Percentiles rank a stretch among this genome's conserved stretches.
phyloP scores from a whole-genome alignment of 2,797 vertebrate genomes.

The Pteropus rufus region DNA sequence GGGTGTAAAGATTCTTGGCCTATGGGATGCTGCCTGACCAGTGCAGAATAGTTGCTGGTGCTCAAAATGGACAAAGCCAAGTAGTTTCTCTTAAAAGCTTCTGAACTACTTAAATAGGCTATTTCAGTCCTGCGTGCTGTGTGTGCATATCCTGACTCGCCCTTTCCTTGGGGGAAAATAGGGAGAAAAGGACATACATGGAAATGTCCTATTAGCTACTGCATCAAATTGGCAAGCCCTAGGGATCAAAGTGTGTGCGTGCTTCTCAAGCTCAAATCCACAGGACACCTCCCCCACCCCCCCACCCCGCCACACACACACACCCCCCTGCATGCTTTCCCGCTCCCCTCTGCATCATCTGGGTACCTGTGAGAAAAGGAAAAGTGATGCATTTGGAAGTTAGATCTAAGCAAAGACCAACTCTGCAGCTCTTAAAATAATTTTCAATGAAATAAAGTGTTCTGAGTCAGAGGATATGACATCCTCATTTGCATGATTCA shows the following conservation, averaged over 20 bases:
- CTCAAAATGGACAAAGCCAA: neutral
- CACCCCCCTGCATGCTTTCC: neutral
- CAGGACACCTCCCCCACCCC: too few species aligned
- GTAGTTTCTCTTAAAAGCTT: neutral
- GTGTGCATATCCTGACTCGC: constrained; percentile 66
- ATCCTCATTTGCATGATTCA: constrained; percentile 72
- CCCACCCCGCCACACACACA: too few species aligned
- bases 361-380: neutral
- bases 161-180: constrained; percentile 63
- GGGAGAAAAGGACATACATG: constrained; percentile 47
- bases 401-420: constrained; percentile 7
- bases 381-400: constrained; percentile 9
- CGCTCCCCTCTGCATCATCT: neutral
- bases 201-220: constrained; percentile 42
- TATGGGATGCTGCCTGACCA: neutral
- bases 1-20: neutral
- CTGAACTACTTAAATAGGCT: constrained; percentile 38
- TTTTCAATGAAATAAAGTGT: constrained; percentile 57
- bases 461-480: constrained; percentile 74
- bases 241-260: neutral
- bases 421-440: constrained; percentile 65
- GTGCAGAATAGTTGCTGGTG: neutral
- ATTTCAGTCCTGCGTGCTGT: constrained; percentile 34
- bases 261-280: too few species aligned
- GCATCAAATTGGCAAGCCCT: neutral